These are phyloP conservation scores for Cantharis lateralis DNA, from an alignment of 2,888 invertebrate species.

Conservation along the genomic window DNA sequence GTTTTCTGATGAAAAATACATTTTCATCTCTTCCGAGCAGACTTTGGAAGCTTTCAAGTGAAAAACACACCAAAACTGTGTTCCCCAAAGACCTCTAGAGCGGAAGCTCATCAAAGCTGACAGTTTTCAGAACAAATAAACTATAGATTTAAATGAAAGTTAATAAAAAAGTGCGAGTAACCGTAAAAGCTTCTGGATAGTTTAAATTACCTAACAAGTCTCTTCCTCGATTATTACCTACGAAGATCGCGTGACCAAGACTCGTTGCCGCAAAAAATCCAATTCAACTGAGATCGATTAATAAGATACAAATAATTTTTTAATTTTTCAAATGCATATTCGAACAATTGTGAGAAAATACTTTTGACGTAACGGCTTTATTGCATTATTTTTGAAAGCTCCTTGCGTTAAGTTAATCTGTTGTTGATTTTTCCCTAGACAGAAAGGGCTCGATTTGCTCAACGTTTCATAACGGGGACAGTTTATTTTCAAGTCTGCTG, in stretches of 20 bases:
- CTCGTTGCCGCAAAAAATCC: conserved; percentile 24
- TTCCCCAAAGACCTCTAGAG: not conserved
- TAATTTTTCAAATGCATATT: not conserved
- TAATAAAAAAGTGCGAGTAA: not conserved
- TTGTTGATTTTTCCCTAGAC: conserved; percentile 23
- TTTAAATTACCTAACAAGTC: not conserved
- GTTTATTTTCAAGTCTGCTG: conserved; percentile 51
- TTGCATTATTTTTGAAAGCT: not conserved
- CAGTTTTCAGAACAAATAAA: not conserved
- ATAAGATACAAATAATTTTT: conserved; percentile 5
- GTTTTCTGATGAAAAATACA: too few species aligned
- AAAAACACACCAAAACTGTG: too few species aligned
- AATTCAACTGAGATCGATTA: conserved; percentile 19
- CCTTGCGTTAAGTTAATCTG: conserved; percentile 10
- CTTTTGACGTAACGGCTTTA: not conserved
- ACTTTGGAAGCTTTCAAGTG: too few species aligned
- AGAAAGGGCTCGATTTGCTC: conserved; percentile 16
- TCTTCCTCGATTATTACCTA: not conserved
- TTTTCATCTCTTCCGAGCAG: too few species aligned
- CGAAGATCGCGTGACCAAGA: conserved; percentile 35
- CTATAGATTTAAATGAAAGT: not conserved
- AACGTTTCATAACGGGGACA: conserved; percentile 32
- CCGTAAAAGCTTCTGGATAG: not conserved
- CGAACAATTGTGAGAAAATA: not conserved
- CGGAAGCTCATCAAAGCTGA: not conserved